Conservation (phyloP, 1,140 invertebrate species). For the Cyrtorhinus lividipennis region DNA sequence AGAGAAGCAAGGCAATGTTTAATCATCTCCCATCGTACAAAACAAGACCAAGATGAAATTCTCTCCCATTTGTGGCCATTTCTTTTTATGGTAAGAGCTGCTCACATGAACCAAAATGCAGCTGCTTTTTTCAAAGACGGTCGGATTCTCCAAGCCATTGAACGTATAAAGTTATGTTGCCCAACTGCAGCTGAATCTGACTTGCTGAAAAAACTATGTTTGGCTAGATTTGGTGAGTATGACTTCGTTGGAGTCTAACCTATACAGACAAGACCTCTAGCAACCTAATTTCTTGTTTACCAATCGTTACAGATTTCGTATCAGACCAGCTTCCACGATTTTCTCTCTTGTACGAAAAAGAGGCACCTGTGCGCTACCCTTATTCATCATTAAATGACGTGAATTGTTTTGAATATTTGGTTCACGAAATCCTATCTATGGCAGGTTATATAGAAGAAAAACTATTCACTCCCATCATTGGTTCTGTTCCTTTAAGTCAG, state of each 20-base stretch:
- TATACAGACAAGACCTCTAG: too few species aligned
- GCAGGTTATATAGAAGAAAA: not conserved
- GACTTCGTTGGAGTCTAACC: too few species aligned
- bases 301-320: not conserved
- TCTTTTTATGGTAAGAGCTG: conserved; percentile 40
- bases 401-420: not conserved
- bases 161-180: not conserved
- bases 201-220: not conserved
- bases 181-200: not conserved
- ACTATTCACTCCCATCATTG: not conserved
- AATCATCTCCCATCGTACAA: conserved; percentile 33
- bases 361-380: not conserved
- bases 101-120: conserved; percentile 27
- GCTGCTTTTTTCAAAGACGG: not conserved
- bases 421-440: not conserved
- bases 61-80: conserved; percentile 40
- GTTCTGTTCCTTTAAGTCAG: not conserved
- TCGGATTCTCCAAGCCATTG: not conserved
- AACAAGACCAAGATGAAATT: conserved; percentile 37
- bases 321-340: conserved; percentile 34
- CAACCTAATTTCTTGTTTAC: too few species aligned
- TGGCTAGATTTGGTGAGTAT: not conserved
- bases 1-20: conserved; percentile 37
- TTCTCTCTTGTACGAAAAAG: conserved; percentile 11
- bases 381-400: too few species aligned